Base-by-base conservation (phyloP, 2,113 vertebrate genomes). In the Oryzias celebensis region DNA sequence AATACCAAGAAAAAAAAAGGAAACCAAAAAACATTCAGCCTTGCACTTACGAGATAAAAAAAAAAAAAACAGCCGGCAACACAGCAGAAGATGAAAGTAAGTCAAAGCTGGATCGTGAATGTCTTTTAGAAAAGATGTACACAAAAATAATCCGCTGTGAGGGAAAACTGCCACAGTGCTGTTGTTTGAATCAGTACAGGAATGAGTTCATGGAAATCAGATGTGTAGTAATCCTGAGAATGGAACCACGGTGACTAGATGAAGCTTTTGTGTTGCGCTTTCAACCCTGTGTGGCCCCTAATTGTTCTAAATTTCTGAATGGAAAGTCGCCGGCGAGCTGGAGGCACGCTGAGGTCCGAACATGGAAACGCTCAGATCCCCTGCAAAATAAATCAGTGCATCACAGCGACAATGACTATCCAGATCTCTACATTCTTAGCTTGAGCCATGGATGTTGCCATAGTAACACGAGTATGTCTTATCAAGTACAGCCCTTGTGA, bases 381-480 rank as follows among this genome's bases (percentile, higher is more conserved):
- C 68, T 58, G 74, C 77, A 78, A 79, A 69, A 78, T 77, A 81
- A 74, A 62, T 62, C 36, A 68, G 58, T 73, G 77, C 83, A 85
- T 86, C 84, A 85, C 85, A 85, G 84, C 85, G 87, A 87, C 88
- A 90, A 79, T 54, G 84, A 85, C 88, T 90, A 85, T 87, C 88
- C 85, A 89, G 71, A 91, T 89, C 86, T 87, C 90, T 88, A 86
- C 90, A 90, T 91, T 90, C 90, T 91, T 89, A 82, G 90, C 90
- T 91, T 91, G 83, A 92, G 90, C 91, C 90, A 90, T 74, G 86
- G 90, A 89, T 80, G 92, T 93, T 92, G 87, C 90, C 91, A 93
- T 93, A 90, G 92, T 91, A 93, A 93, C 92, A 88, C 75, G 87
- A 90, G 89, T 91, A 91, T 92, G 89, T 92, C 92, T 92, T 92